phyloP scores from a whole-genome alignment of 1,140 invertebrate species.

The Camponotus pennsylvanicus region DNA sequence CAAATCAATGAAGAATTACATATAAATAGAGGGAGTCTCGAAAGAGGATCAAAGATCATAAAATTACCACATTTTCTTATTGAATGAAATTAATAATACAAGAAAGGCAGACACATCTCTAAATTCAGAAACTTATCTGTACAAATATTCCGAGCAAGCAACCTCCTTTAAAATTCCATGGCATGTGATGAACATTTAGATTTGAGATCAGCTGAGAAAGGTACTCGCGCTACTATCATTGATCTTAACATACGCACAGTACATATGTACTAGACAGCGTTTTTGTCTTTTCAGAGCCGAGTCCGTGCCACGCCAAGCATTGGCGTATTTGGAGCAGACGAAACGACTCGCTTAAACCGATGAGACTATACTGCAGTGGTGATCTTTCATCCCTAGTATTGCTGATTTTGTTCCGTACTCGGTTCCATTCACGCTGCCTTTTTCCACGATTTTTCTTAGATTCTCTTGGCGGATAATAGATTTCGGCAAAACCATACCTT shows the following conservation, averaged over 20 bases:
- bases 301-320: conserved; percentile 19
- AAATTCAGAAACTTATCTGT: neutral
- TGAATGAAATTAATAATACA: neutral
- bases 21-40: neutral
- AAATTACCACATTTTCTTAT: neutral
- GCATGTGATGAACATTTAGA: neutral
- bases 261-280: neutral
- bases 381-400: conserved; percentile 45
- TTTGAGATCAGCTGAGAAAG: conserved; percentile 4
- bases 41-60: neutral
- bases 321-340: conserved; percentile 64
- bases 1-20: neutral
- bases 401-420: conserved; percentile 17
- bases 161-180: neutral
- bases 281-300: conserved; percentile 34
- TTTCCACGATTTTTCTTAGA: neutral
- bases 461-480: neutral
- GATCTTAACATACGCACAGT: conserved; percentile 3
- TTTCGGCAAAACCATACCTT: neutral
- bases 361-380: conserved; percentile 30
- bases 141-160: neutral
- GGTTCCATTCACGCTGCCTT: neutral
- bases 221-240: neutral
- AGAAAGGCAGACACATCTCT: neutral
- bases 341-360: conserved; percentile 37